These are phyloP conservation scores for Manis crassicaudata DNA, from an alignment of 2,797 vertebrate genomes.

Conservation along the genomic window DNA sequence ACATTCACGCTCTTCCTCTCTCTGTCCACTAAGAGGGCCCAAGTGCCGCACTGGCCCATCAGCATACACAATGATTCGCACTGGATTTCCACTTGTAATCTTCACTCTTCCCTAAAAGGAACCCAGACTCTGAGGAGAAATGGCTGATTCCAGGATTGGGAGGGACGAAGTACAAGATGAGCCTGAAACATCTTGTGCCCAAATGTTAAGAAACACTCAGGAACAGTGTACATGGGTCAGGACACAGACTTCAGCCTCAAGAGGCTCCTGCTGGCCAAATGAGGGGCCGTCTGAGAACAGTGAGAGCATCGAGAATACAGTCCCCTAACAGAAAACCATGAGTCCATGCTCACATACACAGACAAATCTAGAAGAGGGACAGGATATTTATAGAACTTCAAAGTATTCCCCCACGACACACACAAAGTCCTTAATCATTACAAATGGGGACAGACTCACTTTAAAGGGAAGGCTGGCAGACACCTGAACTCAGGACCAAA, in stretches of 20 bases:
- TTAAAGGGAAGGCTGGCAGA: background rate
- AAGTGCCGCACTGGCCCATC: background rate
- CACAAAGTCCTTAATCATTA: background rate
- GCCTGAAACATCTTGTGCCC: background rate
- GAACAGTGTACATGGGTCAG: too few species aligned
- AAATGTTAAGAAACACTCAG: background rate
- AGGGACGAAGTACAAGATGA: background rate
- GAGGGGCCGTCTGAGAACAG: background rate
- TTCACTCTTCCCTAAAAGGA: background rate
- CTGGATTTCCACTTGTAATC: too few species aligned
- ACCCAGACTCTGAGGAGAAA: background rate
- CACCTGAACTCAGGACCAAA: background rate
- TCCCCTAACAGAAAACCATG: rapidly evolving
- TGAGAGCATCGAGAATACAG: rapidly evolving
- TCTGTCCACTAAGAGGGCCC: background rate
- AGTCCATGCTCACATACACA: background rate
- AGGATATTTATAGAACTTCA: background rate
- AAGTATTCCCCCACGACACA: background rate
- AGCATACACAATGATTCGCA: background rate
- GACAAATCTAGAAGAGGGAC: background rate
- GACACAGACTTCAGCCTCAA: background rate
- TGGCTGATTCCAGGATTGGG: rapidly evolving
- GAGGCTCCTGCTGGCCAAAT: background rate
- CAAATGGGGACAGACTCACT: background rate
- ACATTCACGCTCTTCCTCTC: rapidly evolving